Percentiles rank a stretch among this genome's conserved stretches.
These are phyloP conservation scores for Phodopus roborovskii DNA, from an alignment of 2,113 vertebrate genomes.

Conservation along the genomic window DNA sequence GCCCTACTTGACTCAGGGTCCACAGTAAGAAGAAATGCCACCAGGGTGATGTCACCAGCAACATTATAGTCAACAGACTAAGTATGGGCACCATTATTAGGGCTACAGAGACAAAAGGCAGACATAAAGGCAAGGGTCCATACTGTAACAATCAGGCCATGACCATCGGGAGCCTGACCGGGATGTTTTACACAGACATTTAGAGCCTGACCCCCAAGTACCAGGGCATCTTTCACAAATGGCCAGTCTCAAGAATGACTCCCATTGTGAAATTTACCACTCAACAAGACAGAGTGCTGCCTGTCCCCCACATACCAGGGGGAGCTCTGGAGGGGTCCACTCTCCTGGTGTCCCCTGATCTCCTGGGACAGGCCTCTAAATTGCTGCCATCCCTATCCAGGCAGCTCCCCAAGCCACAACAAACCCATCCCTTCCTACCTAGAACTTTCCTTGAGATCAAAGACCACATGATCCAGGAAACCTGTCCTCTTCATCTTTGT, in stretches of 20 bases:
- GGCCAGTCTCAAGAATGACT: background rate
- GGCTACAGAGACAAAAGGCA: background rate
- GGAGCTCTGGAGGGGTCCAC: background rate
- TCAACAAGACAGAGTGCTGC: background rate
- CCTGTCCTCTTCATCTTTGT: background rate
- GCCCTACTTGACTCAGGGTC: background rate
- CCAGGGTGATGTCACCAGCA: background rate
- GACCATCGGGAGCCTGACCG: background rate
- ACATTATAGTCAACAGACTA: background rate
- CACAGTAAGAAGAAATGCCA: background rate
- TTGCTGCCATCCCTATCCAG: background rate
- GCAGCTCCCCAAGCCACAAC: background rate
- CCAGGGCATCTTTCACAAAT: background rate
- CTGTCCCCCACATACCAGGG: background rate
- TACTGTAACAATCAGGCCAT: fast-evolving
- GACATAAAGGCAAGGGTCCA: background rate
- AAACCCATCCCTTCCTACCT: background rate
- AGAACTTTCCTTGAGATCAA: background rate
- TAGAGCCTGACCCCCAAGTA: background rate
- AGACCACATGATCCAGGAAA: background rate
- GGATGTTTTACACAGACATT: background rate
- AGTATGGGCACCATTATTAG: background rate
- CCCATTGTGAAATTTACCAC: background rate
- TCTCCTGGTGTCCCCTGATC: background rate
- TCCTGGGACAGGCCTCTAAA: background rate